Evolutionary conservation across 2,113 vertebrate genomes (phyloP).

Genomic region (Cephalopholis sonnerati): DNA sequence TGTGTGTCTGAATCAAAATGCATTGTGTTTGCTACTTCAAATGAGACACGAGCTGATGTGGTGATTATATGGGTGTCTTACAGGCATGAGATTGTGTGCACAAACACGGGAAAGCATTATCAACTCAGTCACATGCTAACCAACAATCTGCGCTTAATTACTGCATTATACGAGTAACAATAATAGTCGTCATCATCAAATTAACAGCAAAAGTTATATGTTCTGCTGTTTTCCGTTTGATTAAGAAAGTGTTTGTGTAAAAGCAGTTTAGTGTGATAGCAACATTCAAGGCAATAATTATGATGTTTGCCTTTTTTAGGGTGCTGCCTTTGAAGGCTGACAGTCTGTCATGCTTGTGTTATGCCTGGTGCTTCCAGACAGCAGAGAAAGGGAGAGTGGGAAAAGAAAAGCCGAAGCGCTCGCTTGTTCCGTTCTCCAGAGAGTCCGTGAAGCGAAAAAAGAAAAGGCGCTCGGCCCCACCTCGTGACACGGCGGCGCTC

Average conservation of each 20-base stretch:
- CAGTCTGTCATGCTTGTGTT: slow-evolving; percentile 41
- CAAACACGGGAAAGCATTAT: slow-evolving; percentile 11
- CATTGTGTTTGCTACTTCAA: slow-evolving; percentile 34
- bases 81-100: slow-evolving; percentile 1
- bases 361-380: slow-evolving; percentile 51
- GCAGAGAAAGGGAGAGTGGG: slow-evolving; percentile 11
- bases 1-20: slow-evolving; percentile 21
- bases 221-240: slow-evolving; percentile 1
- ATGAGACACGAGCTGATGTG: slow-evolving; percentile 21
- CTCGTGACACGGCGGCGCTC: slow-evolving; percentile 56
- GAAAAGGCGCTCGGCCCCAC: slow-evolving; percentile 59
- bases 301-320: slow-evolving; percentile 25
- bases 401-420: slow-evolving; percentile 12
- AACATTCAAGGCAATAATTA: slow-evolving; percentile 44
- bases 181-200: neutral
- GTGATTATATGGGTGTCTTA: slow-evolving; percentile 24
- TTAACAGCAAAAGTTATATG: neutral
- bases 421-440: slow-evolving; percentile 45
- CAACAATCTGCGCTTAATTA: slow-evolving; percentile 29
- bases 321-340: slow-evolving; percentile 30
- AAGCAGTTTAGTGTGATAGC: slow-evolving; percentile 30
- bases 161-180: slow-evolving; percentile 28
- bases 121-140: slow-evolving; percentile 27
- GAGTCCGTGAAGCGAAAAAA: slow-evolving; percentile 48
- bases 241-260: neutral